phyloP scores from a whole-genome alignment of 2,113 vertebrate genomes.

The Leucoraja erinaceus region DNA sequence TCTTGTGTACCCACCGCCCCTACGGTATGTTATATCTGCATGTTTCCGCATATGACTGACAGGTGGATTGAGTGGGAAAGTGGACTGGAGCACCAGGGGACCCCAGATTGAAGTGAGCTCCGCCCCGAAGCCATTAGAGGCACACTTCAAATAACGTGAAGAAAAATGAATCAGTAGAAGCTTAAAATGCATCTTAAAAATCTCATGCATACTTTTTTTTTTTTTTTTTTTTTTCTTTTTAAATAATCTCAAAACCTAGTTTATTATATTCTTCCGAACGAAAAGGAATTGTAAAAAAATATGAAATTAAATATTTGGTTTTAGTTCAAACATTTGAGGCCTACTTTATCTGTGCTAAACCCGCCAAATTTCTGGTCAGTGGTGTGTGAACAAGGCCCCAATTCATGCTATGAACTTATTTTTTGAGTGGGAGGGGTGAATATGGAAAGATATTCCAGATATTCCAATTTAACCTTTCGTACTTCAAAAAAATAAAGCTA shows the following conservation, averaged over 20 bases:
- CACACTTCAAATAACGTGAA: not conserved
- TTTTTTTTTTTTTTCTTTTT: not conserved
- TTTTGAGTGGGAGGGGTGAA: not conserved
- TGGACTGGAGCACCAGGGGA: not conserved
- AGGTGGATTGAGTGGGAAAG: conserved; percentile 11
- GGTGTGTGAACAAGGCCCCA: not conserved
- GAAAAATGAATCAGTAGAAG: conserved; percentile 10
- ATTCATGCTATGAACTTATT: not conserved
- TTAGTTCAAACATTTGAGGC: conserved; percentile 29
- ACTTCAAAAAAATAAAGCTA: not conserved
- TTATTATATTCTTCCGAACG: conserved; percentile 14
- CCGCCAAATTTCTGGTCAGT: conserved; percentile 32
- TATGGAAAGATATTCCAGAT: not conserved
- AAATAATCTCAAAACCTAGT: conserved; percentile 27
- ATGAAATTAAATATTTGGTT: conserved; percentile 27
- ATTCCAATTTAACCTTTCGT: not conserved
- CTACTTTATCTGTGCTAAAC: conserved; percentile 13
- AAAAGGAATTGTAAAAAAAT: conserved; percentile 17
- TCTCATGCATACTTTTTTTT: conserved; percentile 32
- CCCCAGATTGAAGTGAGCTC: conserved; percentile 14
- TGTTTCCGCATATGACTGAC: conserved; percentile 1
- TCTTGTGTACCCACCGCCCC: conserved; percentile 50
- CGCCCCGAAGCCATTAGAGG: not conserved
- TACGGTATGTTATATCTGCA: conserved; percentile 44
- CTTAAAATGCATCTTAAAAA: conserved; percentile 36